These are phyloP conservation scores for Seriola quinqueradiata DNA, from an alignment of 2,113 vertebrate species.

Conservation along the genomic window DNA sequence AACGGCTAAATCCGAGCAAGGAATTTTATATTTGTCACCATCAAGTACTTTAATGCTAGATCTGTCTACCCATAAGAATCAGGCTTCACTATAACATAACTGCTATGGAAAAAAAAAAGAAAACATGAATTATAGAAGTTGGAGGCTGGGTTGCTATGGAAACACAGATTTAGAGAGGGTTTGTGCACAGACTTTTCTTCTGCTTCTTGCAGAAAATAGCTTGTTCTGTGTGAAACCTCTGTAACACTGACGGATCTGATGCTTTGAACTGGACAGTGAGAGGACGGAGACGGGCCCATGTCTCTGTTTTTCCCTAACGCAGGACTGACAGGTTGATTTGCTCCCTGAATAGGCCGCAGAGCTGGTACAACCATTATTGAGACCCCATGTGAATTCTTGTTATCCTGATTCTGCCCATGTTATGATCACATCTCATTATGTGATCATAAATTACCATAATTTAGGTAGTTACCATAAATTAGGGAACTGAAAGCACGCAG, in stretches of 20 bases:
- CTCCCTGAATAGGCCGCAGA: not conserved
- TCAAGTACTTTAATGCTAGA: constrained; percentile 7
- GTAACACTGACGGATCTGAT: not conserved
- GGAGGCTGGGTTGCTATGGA: constrained; percentile 74
- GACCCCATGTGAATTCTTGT: not conserved
- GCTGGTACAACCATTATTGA: not conserved
- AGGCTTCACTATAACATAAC: not conserved
- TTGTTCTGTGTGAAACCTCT: not conserved
- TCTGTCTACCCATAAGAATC: not conserved
- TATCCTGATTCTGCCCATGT: not conserved
- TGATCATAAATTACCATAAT: too few relatives aligned
- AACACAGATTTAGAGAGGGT: constrained; percentile 66
- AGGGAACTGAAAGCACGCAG: not conserved
- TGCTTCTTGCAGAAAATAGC: constrained; percentile 16
- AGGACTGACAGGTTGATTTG: not conserved
- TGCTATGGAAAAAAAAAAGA: not conserved
- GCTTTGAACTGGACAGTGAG: not conserved
- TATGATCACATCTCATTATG: not conserved
- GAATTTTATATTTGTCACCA: constrained; percentile 35
- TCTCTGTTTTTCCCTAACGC: not conserved
- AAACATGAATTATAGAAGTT: constrained; percentile 56
- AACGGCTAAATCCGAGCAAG: constrained; percentile 11
- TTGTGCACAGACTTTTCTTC: constrained; percentile 34
- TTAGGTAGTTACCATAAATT: not conserved
- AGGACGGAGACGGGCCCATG: not conserved